Conservation (phyloP, 2,113 vertebrate genomes). For the Leucosticte australis region DNA sequence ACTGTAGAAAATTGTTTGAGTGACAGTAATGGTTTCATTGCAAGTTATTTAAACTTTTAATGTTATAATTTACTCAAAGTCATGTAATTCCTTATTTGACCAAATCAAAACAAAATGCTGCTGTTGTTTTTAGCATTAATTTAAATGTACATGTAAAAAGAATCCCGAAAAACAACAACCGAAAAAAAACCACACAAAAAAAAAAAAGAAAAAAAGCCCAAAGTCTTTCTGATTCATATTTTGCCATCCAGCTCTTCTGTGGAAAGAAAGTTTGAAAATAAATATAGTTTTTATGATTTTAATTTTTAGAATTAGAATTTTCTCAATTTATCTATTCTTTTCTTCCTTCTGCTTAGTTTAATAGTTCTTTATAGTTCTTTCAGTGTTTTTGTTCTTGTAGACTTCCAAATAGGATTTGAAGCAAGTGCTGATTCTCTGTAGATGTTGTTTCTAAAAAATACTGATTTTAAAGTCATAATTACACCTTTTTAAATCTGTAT, state of each 20-base stretch:
- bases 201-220: accelerated
- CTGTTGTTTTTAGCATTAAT: constrained; percentile 58
- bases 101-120: constrained; percentile 63
- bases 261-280: background rate
- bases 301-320: background rate
- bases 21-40: constrained; percentile 71
- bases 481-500: background rate
- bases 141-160: background rate
- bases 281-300: background rate
- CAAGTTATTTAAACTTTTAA: constrained; percentile 70
- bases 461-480: background rate
- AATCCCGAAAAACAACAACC: too few relatives aligned
- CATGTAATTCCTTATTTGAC: constrained; percentile 60
- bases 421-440: background rate
- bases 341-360: background rate
- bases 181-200: too few relatives aligned
- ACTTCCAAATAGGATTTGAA: background rate
- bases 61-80: constrained; percentile 64
- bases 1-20: constrained; percentile 64
- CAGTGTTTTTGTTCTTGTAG: background rate
- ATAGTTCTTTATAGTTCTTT: background rate
- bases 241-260: background rate
- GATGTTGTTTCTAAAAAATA: background rate
- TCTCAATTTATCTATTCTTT: background rate
- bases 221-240: background rate